Percentiles rank a stretch among this genome's conserved stretches.
Conservation (phyloP, 2,113 vertebrate genomes). For the Lophura nycthemera region DNA sequence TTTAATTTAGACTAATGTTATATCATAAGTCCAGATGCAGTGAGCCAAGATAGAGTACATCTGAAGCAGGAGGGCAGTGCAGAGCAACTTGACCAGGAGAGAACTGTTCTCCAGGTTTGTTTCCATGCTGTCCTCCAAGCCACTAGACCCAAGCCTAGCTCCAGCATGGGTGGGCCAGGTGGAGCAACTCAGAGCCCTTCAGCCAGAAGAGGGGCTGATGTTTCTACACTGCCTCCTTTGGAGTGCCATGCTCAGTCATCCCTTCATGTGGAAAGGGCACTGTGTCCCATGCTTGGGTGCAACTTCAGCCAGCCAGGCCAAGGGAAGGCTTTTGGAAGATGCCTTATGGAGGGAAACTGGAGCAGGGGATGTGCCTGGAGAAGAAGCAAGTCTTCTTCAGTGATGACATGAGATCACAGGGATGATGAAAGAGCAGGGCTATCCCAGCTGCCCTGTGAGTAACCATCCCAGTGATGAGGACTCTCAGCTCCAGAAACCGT, state of each 20-base stretch:
- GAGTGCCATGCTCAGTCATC: not conserved
- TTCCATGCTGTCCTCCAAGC: not conserved
- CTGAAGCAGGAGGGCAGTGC: slow-evolving; percentile 57
- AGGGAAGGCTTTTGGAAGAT: not conserved
- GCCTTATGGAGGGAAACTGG: not conserved
- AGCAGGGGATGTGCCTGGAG: not conserved
- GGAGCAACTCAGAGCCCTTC: not conserved
- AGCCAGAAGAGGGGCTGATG: not conserved
- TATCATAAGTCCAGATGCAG: slow-evolving; percentile 49
- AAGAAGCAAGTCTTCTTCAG: not conserved
- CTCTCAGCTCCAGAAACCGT: not conserved
- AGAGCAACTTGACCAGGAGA: slow-evolving; percentile 41
- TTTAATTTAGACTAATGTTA: slow-evolving; percentile 51
- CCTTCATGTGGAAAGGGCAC: not conserved
- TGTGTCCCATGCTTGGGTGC: not conserved
- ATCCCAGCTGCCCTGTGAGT: not conserved
- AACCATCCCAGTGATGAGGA: not conserved
- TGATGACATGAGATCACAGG: not conserved
- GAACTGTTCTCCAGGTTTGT: slow-evolving; percentile 55
- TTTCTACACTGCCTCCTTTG: not conserved
- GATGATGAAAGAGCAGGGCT: not conserved
- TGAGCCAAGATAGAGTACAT: slow-evolving; percentile 26
- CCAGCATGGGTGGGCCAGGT: not conserved
- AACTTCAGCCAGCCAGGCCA: not conserved
- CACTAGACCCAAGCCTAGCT: not conserved